These are phyloP conservation scores for Phalacrocorax brasilianus DNA, from an alignment of 2,113 vertebrate species.

Conservation along the genomic window DNA sequence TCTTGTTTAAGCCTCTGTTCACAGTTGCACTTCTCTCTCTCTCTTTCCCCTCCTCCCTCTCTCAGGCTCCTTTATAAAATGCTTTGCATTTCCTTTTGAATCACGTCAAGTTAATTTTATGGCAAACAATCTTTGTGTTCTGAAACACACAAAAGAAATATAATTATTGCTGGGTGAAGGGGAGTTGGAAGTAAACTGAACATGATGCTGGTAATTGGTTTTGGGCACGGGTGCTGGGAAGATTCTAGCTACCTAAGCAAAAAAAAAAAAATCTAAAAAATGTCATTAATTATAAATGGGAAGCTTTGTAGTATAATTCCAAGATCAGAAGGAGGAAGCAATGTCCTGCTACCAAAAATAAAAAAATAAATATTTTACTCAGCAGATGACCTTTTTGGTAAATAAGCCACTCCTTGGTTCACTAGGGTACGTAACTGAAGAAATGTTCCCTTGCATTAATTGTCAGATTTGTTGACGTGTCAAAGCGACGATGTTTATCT, in stretches of 20 bases:
- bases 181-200: not conserved
- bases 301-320: not conserved
- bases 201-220: not conserved
- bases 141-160: constrained; percentile 28
- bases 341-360: not conserved
- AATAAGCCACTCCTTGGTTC: not conserved
- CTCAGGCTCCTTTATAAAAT: not conserved
- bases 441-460: not conserved
- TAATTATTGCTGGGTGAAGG: constrained; percentile 36
- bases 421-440: fast-evolving
- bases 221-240: not conserved
- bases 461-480: not conserved
- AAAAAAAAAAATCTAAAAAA: not conserved
- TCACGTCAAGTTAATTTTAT: constrained; percentile 34
- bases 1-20: constrained; percentile 28
- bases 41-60: fast-evolving
- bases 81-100: constrained; percentile 19
- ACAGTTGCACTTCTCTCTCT: not conserved
- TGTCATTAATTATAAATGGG: constrained; percentile 22
- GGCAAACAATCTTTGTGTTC: constrained; percentile 32
- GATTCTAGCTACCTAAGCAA: not conserved
- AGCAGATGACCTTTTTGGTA: not conserved
- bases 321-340: not conserved
- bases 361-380: not conserved
- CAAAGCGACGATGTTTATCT: not conserved